Base-by-base conservation (phyloP, 2,113 vertebrate species). In the Labrus mixtus region DNA sequence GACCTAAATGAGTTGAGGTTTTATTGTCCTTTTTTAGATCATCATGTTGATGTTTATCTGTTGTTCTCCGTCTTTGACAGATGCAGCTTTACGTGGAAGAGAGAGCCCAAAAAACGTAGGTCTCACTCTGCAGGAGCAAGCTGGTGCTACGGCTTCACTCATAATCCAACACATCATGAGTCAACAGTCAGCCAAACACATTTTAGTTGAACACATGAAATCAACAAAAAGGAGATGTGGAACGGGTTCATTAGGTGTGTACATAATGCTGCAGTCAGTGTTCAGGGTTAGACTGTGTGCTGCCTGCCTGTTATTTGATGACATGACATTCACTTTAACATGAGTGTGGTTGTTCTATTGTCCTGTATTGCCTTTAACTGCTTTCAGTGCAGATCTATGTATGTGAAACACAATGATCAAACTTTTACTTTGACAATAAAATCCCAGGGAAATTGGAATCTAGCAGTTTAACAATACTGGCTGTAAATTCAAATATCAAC, bases 1-100 rank as follows among this genome's bases (percentile, higher is more conserved):
- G 17, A 8, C 19, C 2, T 2, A n/a, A 51, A 51, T 51, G 9
- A 33, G 48, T 29, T 4, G 0, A 0, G 53, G 15, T 33, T 41
- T 76, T 16, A 13, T 6, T 13, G 1, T 15, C 13, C 15, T 7
- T 3, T 51, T n/a, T 3, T 48, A 19, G 1, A 48, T 19, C 15
- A 20, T 20, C 48, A n/a, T 59, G 22, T 48, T 8, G 22, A 45
- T 11, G 43, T 12, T 51, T 53, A 8, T 56, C 9, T 62, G 10
- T 80, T 10, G 25, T 71, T 6, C 46, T 54, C 36, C 71, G 2
- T 51, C 57, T 68, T 41, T 53, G 29, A 82, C 67, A 99, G 98
- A 99, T 99, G 98, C 98, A 99, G 91, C 95, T 99, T 0, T 99
- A 99, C 0, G 98, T 99, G 55, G 98, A 99, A 83, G 98, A 99